A percentile compares a stretch with the other conserved stretches of the same genome.
These are phyloP conservation scores for Adelognathus sp. DNA, from an alignment of 2,888 invertebrate genomes.

Conservation along the genomic window DNA sequence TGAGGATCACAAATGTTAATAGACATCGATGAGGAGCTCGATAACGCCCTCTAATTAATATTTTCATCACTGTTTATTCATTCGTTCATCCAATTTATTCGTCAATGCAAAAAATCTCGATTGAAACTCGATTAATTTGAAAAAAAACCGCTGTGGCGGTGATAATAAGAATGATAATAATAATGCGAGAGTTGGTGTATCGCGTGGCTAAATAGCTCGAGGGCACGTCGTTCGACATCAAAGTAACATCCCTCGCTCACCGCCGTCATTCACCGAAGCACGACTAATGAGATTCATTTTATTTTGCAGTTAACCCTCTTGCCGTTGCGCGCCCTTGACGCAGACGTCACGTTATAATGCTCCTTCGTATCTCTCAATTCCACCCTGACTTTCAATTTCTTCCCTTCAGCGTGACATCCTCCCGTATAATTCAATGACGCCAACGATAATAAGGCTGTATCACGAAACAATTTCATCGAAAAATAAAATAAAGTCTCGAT, in stretches of 20 bases:
- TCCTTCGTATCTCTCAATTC: constrained; percentile 34
- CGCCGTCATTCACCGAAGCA: constrained; percentile 57
- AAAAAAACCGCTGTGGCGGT: constrained; percentile 60
- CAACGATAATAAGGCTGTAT: constrained; percentile 1
- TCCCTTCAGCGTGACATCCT: constrained; percentile 4
- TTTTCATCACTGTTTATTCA: too few species aligned
- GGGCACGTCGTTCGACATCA: constrained; percentile 73
- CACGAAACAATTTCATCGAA: neutral
- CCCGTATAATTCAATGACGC: constrained; percentile 23
- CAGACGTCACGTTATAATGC: constrained; percentile 44
- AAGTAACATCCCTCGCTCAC: constrained; percentile 69
- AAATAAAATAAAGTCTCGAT: neutral
- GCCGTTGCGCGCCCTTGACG: constrained; percentile 59
- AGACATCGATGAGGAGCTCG: too few species aligned
- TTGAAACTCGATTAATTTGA: constrained; percentile 72
- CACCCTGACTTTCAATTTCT: constrained; percentile 38
- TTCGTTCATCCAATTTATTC: neutral
- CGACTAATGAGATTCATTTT: constrained; percentile 79
- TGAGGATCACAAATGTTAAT: too few species aligned
- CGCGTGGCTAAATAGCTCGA: constrained; percentile 66
- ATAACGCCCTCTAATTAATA: too few species aligned
- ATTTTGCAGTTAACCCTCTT: constrained; percentile 72
- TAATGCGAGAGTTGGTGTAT: constrained; percentile 76
- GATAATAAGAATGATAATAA: constrained; percentile 55
- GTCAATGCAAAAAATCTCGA: neutral